Evolutionary conservation across 2,888 invertebrate species (phyloP), one percentile per base, ranked within the genome.

Genomic region (Nudaria mundana): DNA sequence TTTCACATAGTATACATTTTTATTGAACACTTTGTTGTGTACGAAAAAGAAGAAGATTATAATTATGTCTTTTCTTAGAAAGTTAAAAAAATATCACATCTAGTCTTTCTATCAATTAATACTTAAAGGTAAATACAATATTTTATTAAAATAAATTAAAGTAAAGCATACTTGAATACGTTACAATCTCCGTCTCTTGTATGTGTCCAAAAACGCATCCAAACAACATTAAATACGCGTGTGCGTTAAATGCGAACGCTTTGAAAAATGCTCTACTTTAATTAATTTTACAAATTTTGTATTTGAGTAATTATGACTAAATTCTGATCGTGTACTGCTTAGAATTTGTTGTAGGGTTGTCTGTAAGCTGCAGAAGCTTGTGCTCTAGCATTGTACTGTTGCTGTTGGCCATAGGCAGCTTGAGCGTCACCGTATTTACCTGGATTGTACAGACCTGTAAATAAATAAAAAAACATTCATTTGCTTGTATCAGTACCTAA

Each of bases 361-460:
- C 83, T 83, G 83, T 62, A 86, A 16, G 74, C 73, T 36, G 78
- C 61, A 41, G 70, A 63, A 3, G 78, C 77, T 35, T 82, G 81
- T 15, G 83, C 74, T 34, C 76, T 75, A 13, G 76, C 74, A 59
- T 22, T 43, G 34, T 68, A 76, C 12, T 70, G 66, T 26, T 68
- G 78, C 35, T 78, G 77, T n/a, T 47, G 54, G 4, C 0, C 25
- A 18, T 40, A 52, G 1, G 69, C 65, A 1, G 56, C 68, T 0
- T 69, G 64, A 7, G 63, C 74, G 10, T 74, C 78, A 14, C 78
- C 82, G 57, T 88, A 83, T 57, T 87, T 86, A 36, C 66, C 78
- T 7, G 87, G 79, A 71, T 81, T 84, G 81, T 88, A 88, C 60
- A 81, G 83, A 67, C 87, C 87, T 88, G 79, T 2, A 44, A 83